Evolutionary conservation across 1,140 invertebrate species (phyloP).

Genomic region (Drosophila neocordata): DNA sequence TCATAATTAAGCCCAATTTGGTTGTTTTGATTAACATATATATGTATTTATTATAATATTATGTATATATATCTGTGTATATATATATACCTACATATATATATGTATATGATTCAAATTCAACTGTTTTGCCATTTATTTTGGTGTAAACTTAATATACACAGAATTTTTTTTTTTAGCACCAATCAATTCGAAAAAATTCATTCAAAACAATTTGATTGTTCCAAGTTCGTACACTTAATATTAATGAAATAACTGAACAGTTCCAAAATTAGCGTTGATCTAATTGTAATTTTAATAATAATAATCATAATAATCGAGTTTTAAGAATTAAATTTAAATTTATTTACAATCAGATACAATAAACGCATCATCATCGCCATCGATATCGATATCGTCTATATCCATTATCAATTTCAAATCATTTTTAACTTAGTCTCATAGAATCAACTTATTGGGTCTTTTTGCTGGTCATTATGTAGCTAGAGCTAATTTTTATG

Average conservation of each 20-base stretch:
- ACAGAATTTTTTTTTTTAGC: conserved; percentile 59
- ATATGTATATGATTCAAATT: conserved; percentile 29
- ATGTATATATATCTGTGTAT: conserved; percentile 32
- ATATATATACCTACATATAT: conserved; percentile 27
- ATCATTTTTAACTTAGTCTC: conserved; percentile 42
- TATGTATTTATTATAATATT: conserved; percentile 40
- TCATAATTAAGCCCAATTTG: conserved; percentile 17
- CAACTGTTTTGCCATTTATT: conserved; percentile 37
- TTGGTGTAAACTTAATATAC: conserved; percentile 70
- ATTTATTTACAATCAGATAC: conserved; percentile 80
- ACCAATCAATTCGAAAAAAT: conserved; percentile 79
- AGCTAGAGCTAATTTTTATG: conserved; percentile 54
- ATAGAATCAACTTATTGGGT: conserved; percentile 55
- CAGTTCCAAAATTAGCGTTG: conserved; percentile 9
- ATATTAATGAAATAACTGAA: conserved; percentile 45
- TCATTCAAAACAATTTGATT: conserved; percentile 78
- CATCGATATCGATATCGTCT: conserved; percentile 29
- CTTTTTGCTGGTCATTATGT: conserved; percentile 69
- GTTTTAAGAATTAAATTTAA: conserved; percentile 70
- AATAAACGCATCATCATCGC: conserved; percentile 61
- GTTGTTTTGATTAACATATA: conserved; percentile 46
- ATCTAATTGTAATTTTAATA: neutral
- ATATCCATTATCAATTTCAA: conserved; percentile 35
- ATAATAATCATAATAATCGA: conserved; percentile 51
- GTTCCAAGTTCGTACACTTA: conserved; percentile 59